A percentile compares a stretch with the other conserved stretches of the same genome.
phyloP scores from a whole-genome alignment of 1,140 invertebrate genomes.

The Metopolophium dirhodum region DNA sequence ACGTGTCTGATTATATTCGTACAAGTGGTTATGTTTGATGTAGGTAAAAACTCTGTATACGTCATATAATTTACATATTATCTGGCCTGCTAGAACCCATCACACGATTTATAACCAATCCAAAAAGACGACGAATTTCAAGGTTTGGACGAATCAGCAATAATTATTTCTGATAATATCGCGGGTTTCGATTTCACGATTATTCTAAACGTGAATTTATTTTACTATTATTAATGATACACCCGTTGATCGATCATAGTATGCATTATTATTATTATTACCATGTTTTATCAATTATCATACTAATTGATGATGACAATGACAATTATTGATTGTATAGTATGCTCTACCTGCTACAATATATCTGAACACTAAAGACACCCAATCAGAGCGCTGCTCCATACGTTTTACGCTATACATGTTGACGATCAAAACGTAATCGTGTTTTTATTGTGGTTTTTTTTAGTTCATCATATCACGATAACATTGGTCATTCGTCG shows the following conservation, averaged over 20 bases:
- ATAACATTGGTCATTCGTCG: neutral
- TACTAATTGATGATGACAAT: neutral
- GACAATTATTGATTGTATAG: neutral
- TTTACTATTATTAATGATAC: neutral
- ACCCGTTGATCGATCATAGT: neutral
- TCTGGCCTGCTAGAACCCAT: neutral
- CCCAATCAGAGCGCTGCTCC: neutral
- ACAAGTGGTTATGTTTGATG: neutral
- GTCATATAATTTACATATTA: neutral
- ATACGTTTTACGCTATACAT: neutral
- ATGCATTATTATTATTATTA: neutral
- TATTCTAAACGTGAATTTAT: neutral
- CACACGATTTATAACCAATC: neutral
- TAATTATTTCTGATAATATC: neutral
- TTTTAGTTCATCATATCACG: neutral
- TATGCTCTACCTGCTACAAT: neutral
- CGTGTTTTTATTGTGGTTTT: neutral
- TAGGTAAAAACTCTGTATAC: neutral
- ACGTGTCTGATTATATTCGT: neutral
- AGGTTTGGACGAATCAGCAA: neutral
- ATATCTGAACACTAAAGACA: neutral
- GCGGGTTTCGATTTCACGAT: neutral
- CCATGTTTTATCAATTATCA: neutral
- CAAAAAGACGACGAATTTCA: neutral
- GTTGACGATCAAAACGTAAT: neutral